Conservation (phyloP, 2,797 vertebrate species). For the Dendrocincla fuliginosa region DNA sequence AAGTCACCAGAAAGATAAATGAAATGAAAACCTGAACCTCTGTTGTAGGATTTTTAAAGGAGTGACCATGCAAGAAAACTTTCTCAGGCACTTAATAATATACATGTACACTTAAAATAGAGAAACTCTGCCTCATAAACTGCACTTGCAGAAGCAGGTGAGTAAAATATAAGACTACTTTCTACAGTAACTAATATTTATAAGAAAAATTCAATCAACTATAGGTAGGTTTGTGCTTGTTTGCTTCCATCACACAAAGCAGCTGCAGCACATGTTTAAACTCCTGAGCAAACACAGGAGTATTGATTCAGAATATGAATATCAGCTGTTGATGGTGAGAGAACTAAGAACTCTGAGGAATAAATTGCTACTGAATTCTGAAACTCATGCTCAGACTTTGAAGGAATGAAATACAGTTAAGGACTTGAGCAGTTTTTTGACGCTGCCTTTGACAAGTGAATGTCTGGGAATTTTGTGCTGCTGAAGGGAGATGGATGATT, state of each 20-base stretch:
- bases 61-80: neutral
- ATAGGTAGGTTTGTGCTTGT: neutral
- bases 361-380: neutral
- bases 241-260: neutral
- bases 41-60: neutral
- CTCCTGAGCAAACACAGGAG: neutral
- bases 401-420: neutral
- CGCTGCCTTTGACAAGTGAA: neutral
- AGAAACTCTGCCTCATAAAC: neutral
- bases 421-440: neutral
- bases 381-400: neutral
- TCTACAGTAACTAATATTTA: neutral
- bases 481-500: neutral
- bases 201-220: neutral
- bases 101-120: neutral
- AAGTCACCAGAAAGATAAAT: neutral
- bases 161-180: neutral
- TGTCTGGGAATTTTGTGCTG: neutral
- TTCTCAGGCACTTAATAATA: neutral
- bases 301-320: neutral
- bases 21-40: neutral
- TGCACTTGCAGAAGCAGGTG: neutral
- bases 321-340: neutral
- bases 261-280: neutral
- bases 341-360: neutral